These are phyloP conservation scores for Stegodyphus mimosarum DNA, from an alignment of 1,140 invertebrate genomes.

Conservation along the genomic window DNA sequence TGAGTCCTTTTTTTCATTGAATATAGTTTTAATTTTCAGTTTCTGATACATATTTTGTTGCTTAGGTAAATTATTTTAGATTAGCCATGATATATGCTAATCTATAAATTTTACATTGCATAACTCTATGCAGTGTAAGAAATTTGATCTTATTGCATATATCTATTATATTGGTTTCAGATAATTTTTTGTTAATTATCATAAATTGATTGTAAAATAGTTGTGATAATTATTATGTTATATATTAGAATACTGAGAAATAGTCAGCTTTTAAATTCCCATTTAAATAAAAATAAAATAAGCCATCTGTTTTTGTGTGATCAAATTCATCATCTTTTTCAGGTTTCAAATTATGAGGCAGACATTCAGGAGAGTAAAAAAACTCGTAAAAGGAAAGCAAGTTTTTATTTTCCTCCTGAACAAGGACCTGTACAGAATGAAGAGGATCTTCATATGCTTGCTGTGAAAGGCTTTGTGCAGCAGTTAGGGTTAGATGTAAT, in stretches of 20 bases:
- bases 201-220: background rate
- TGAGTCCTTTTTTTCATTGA: no score
- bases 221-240: background rate
- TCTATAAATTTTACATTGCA: no score
- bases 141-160: background rate
- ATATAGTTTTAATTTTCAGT: no score
- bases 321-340: background rate
- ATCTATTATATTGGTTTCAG: background rate
- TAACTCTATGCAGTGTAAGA: no score
- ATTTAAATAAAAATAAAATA: no score
- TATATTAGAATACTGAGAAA: background rate
- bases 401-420: conserved; percentile 54
- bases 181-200: background rate
- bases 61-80: no score
- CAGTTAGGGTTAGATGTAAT: conserved; percentile 48
- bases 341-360: conserved; percentile 3
- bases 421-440: conserved; percentile 12
- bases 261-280: background rate
- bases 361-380: conserved; percentile 24
- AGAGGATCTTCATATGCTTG: conserved; percentile 57
- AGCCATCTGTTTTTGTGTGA: no score
- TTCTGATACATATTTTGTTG: no score
- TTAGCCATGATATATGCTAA: no score
- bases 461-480: conserved; percentile 56
- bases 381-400: conserved; percentile 48